These are phyloP conservation scores for Heptranchias perlo DNA, from an alignment of 2,113 vertebrate genomes.

Conservation along the genomic window DNA sequence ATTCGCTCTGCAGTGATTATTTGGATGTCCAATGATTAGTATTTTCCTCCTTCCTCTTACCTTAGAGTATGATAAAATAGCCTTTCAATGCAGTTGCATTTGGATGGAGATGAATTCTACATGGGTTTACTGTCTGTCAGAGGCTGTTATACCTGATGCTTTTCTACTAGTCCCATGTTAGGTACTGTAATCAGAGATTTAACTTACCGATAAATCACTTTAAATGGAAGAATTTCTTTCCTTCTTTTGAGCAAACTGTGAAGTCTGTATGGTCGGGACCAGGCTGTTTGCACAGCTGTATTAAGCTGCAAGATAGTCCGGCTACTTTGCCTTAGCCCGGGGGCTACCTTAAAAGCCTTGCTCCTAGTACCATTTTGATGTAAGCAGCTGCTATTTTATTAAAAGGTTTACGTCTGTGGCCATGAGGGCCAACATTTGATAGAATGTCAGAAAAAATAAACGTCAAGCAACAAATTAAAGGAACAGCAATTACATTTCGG, in stretches of 20 bases:
- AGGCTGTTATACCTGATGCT: neutral
- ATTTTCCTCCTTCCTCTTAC: neutral
- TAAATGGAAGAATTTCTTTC: neutral
- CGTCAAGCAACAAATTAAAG: slow-evolving; percentile 21
- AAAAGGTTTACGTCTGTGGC: neutral
- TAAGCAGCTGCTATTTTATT: neutral
- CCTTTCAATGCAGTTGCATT: neutral
- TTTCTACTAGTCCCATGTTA: neutral
- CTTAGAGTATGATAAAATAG: neutral
- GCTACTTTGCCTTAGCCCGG: neutral
- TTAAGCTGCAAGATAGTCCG: neutral
- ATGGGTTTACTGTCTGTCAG: neutral
- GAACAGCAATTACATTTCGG: slow-evolving; percentile 25
- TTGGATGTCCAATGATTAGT: too few species aligned
- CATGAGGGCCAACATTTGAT: neutral
- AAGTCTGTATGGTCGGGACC: neutral
- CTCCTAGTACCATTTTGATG: neutral
- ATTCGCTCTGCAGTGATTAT: neutral
- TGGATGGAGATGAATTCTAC: neutral
- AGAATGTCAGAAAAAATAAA: slow-evolving; percentile 16
- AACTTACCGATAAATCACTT: neutral
- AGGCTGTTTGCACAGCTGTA: neutral
- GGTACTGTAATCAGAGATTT: neutral
- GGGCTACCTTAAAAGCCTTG: neutral
- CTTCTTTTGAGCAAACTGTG: neutral